Evolutionary conservation across 2,888 invertebrate species (phyloP).

Genomic region (Ophion ventricosus): DNA sequence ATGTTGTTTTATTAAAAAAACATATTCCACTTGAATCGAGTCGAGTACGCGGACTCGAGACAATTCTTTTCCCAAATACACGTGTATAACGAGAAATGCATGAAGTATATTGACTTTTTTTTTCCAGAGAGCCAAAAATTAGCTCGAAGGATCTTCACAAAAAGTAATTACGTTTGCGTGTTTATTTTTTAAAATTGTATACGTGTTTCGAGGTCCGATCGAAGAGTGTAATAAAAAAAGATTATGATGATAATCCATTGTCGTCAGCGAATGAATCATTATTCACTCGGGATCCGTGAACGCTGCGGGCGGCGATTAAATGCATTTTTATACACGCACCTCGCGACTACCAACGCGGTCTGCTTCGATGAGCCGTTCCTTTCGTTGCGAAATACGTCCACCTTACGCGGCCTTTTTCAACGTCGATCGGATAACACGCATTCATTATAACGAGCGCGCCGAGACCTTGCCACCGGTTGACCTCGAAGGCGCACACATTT

Average conservation of each 20-base stretch:
- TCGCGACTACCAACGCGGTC: background rate
- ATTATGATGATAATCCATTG: background rate
- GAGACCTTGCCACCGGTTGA: slow-evolving; percentile 45
- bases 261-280: slow-evolving; percentile 5
- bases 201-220: background rate
- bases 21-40: background rate
- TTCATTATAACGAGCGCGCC: slow-evolving; percentile 23
- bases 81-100: background rate
- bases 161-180: background rate
- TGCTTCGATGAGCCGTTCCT: slow-evolving; percentile 15
- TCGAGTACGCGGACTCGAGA: too few species aligned
- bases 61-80: background rate
- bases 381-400: slow-evolving; percentile 27
- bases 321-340: background rate
- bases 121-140: too few species aligned
- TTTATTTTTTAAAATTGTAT: background rate
- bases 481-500: slow-evolving; percentile 30
- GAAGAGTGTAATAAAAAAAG: background rate
- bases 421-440: slow-evolving; percentile 34
- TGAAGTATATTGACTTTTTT: too few species aligned
- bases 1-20: background rate
- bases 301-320: background rate
- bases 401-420: slow-evolving; percentile 7
- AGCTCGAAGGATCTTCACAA: background rate
- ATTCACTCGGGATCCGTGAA: background rate